Base-by-base conservation (phyloP, 2,888 invertebrate genomes). In the Scelioninae gen. 1 region DNA sequence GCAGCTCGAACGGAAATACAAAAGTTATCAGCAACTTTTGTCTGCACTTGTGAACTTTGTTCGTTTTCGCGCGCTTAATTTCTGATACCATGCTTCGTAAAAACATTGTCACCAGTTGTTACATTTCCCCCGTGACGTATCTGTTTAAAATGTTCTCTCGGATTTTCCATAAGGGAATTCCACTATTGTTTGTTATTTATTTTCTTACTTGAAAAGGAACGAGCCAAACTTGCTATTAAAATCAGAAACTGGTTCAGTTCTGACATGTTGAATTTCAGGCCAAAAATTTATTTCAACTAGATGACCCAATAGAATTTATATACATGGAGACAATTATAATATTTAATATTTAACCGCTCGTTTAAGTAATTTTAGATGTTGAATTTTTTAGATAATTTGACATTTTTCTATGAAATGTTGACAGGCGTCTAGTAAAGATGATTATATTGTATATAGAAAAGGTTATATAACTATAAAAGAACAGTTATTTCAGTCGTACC, bases 21-120 rank as follows among this genome's bases (percentile, higher is more conserved):
- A 43, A 66, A 55, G 43, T 55, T 66, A 55, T 66, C 55, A 43
- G 43, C n/a, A 66, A 66, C 53, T 66, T 53, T 62, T 62, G 29
- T 45, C 32, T 13, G 51, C 38, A 32, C 31, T 63, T 49, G 29
- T 0, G 15, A 40, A 53, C n/a, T n/a, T n/a, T n/a, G 32, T 40
- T 66, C 38, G 13, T 51, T 53, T 29, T 51, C 38, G 47, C 31
- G 32, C 31, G 62, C 32, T 62, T 62, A 60, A 60, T 43, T 34
- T 16, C 9, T 13, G 56, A 34, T 38, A 31, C 53, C 29, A 31
- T 53, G 51, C 38, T 38, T 56, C 9, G 34, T 13, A 38, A 38
- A 56, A 56, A 38, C 38, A 38, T 10, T 23, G 56, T 56, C 56
- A 38, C 38, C 51, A 51, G 51, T 51, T 51, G 51, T 51, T 29